Evolutionary conservation across 2,113 vertebrate genomes (phyloP).

Genomic region (Paradisaea rubra): DNA sequence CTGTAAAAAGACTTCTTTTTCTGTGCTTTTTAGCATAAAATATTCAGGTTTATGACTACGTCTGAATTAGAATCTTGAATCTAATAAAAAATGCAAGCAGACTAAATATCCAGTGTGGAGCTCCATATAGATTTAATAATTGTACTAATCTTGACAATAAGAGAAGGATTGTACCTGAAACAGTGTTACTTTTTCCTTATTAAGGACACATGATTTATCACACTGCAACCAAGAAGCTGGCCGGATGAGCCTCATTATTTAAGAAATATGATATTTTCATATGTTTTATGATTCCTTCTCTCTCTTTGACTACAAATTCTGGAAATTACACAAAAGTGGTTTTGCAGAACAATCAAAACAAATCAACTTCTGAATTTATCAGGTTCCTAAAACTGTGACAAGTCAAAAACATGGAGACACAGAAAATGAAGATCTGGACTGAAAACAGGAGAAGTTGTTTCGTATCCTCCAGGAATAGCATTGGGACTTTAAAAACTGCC

Average conservation of each 20-base stretch:
- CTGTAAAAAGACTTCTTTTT: neutral
- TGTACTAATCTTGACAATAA: neutral
- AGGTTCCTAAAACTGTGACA: neutral
- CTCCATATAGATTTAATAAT: neutral
- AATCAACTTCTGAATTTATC: neutral
- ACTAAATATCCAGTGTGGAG: neutral
- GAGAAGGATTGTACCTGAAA: neutral
- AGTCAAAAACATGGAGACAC: neutral
- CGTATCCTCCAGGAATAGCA: neutral
- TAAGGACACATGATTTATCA: conserved; percentile 30
- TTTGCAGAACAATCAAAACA: neutral
- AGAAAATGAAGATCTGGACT: neutral
- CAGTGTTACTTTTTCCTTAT: neutral
- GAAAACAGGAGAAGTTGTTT: neutral
- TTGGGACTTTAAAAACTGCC: neutral
- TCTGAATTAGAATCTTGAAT: neutral
- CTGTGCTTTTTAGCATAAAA: neutral
- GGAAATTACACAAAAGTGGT: neutral
- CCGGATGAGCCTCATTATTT: neutral
- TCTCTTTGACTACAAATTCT: neutral
- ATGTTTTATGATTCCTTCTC: neutral
- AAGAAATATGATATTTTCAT: neutral
- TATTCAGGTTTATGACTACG: neutral
- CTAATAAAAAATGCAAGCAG: neutral
- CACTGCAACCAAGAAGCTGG: neutral